Percentiles rank a stretch among this genome's conserved stretches.
phyloP scores from a whole-genome alignment of 1,140 invertebrate species.

The Ridgeia piscesae region DNA sequence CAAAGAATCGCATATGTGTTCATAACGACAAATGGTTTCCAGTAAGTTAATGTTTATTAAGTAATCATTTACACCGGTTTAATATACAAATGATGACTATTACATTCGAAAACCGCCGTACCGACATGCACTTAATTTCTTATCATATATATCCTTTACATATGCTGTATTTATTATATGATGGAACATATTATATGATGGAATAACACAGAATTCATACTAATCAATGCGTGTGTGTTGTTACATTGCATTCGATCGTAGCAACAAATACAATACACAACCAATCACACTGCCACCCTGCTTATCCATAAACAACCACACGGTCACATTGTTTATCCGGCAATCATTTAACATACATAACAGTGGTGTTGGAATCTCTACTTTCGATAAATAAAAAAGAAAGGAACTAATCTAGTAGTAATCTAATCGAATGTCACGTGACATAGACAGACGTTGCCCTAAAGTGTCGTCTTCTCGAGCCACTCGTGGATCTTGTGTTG shows the following conservation, averaged over 20 bases:
- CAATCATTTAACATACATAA: neutral
- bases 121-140: neutral
- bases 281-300: neutral
- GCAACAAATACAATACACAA: neutral
- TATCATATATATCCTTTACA: too few relatives aligned
- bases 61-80: neutral
- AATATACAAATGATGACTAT: neutral
- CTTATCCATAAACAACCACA: too few relatives aligned
- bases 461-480: neutral
- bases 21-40: neutral
- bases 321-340: neutral
- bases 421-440: neutral
- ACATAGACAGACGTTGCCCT: neutral
- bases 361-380: neutral
- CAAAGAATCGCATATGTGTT: neutral
- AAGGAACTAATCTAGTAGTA: neutral
- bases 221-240: neutral
- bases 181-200: neutral
- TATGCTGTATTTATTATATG: neutral
- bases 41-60: neutral
- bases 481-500: constrained; percentile 8
- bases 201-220: neutral
- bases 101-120: neutral
- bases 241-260: neutral
- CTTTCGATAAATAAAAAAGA: neutral